A percentile compares a stretch with the other conserved stretches of the same genome.
Conservation (phyloP, 2,113 vertebrate genomes). For the Apodemus sylvaticus region DNA sequence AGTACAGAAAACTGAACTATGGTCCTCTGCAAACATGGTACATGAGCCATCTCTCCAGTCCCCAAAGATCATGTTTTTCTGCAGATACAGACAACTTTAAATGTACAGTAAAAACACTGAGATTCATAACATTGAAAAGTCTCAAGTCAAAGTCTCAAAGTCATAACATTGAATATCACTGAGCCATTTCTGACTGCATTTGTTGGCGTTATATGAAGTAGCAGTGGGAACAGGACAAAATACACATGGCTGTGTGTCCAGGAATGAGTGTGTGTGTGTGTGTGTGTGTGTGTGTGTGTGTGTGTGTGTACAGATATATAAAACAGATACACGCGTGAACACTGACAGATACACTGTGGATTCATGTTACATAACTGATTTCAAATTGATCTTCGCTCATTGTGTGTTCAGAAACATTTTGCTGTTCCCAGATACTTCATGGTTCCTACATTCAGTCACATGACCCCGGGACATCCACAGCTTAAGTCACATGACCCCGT, state of each 20-base stretch:
- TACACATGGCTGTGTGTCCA: neutral
- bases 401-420: neutral
- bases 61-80: neutral
- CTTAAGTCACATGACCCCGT: neutral
- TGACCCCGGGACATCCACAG: neutral
- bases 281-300: no score
- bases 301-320: no score
- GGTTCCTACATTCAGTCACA: neutral
- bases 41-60: neutral
- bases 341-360: neutral
- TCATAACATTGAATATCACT: neutral
- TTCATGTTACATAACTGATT: neutral
- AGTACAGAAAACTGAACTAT: neutral
- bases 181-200: neutral
- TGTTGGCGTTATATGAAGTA: no score
- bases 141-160: no score
- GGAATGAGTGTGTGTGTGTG: no score
- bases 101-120: neutral
- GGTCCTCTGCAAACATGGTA: neutral
- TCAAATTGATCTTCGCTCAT: neutral
- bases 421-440: neutral
- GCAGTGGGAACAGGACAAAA: no score
- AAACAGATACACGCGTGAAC: neutral
- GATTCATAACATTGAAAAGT: neutral
- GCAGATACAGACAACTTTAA: neutral